These are phyloP conservation scores for Hemaris fuciformis DNA, from an alignment of 2,888 invertebrate genomes.

Conservation along the genomic window DNA sequence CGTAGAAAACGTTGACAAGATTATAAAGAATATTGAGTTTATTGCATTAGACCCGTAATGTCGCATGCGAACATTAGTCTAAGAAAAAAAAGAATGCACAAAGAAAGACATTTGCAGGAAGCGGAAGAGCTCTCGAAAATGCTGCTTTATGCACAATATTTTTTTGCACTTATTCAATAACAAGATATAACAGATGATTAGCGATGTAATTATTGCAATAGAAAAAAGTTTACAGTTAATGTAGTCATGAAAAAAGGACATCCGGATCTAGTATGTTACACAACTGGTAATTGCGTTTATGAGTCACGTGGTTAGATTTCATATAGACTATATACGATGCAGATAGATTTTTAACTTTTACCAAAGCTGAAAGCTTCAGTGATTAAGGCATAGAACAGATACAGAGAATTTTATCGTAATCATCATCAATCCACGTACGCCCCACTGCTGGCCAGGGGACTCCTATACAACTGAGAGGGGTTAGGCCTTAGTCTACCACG, in stretches of 20 bases:
- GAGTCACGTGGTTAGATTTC: neutral
- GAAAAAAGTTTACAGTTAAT: neutral
- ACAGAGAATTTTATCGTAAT: no score
- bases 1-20: neutral
- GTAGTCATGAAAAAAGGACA: neutral
- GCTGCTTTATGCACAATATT: neutral
- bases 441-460: no score
- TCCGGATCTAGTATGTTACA: neutral
- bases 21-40: neutral
- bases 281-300: neutral
- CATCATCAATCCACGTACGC: no score
- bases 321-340: neutral
- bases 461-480: no score
- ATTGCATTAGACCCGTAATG: neutral
- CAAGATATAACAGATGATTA: neutral
- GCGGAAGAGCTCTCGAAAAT: neutral
- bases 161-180: neutral
- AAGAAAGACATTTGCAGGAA: slow-evolving; percentile 5
- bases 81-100: neutral
- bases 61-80: neutral
- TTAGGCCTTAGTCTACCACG: no score
- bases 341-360: neutral
- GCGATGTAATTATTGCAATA: neutral
- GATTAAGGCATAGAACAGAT: no score
- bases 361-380: no score